These are phyloP conservation scores for Pseudopipra pipra DNA, from an alignment of 2,113 vertebrate species.

Conservation along the genomic window DNA sequence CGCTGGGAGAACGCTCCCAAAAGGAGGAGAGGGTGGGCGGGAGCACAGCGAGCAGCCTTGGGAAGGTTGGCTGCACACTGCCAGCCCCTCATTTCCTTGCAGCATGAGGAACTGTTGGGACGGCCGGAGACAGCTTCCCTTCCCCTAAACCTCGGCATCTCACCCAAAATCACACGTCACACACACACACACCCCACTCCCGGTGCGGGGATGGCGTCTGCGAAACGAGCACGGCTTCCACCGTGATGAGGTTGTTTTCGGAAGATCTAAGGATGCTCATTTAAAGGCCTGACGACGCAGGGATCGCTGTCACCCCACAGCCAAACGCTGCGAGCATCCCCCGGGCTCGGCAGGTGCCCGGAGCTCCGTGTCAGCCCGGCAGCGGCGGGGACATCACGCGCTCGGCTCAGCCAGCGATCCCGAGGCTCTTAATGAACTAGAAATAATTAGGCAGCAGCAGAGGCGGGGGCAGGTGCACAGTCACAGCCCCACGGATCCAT, in stretches of 20 bases:
- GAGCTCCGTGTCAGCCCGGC: not conserved
- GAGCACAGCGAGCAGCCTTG: accelerated
- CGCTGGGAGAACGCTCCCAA: not conserved
- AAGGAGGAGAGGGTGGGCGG: accelerated
- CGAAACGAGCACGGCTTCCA: accelerated
- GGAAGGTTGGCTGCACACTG: not conserved
- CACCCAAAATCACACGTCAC: not conserved
- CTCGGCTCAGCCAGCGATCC: not conserved
- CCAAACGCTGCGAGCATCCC: not conserved
- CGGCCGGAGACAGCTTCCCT: accelerated
- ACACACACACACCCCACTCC: not conserved
- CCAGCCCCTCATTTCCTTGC: not conserved
- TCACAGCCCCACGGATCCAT: accelerated
- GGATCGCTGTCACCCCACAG: not conserved
- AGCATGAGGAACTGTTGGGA: accelerated
- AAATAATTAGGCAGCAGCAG: not conserved
- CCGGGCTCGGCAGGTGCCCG: not conserved
- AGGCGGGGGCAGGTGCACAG: not conserved
- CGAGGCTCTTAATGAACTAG: not conserved
- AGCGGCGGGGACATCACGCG: not conserved
- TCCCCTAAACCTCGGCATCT: not conserved
- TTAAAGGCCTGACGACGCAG: not conserved
- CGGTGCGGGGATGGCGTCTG: accelerated
- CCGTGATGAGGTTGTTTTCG: not conserved
- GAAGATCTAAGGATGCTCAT: not conserved